Base-by-base conservation (phyloP, 2,797 vertebrate species). In the Molossus alvarezi region DNA sequence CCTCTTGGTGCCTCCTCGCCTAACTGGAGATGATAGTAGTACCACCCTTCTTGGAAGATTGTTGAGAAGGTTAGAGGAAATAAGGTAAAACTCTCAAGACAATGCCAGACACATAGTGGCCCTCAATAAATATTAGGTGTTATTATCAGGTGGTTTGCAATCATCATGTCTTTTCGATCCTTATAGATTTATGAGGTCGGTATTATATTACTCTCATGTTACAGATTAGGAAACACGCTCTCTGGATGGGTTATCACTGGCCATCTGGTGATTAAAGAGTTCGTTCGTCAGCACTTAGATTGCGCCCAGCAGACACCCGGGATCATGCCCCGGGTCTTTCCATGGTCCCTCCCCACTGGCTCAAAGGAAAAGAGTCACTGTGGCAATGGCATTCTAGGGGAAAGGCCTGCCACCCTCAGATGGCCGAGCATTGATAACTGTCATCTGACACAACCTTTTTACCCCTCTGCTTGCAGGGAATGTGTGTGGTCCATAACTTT, bases 401-500 rank as follows among this genome's bases (percentile, higher is more conserved):
- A 64, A 73, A 55, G 58, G 21, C 67, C 45, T 64, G 69, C 27
- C 60, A 48, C 58, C 5, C 9, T 79, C 71, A 51, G 23, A n/a
- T 62, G 29, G 57, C 45, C 33, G 67, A 55, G 17, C 12, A 9
- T 4, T 23, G 53, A 88, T 51, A 27, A 13, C 27, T 82, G 48
- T 23, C 57, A 14, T 80, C 95, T 98, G 71, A 97, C 76, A 37
- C 13, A 8, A 55, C 90, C 13, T 89, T 72, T 91, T 96, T 82
- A 58, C 29, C 65, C 76, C 77, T 92, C 45, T 95, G 84, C 57
- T 82, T 92, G 41, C 98, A 99, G 99, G 99, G 99, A 90, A 98
- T 99, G 97, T 99, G 99, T 97, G 99, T 99, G 97, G 99, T 99
- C 95, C 99, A 99, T 98, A 99, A 99, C 98, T 99, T 99, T 96